Base-by-base conservation (phyloP, 1,140 invertebrate genomes). In the Musca vetustissima region DNA sequence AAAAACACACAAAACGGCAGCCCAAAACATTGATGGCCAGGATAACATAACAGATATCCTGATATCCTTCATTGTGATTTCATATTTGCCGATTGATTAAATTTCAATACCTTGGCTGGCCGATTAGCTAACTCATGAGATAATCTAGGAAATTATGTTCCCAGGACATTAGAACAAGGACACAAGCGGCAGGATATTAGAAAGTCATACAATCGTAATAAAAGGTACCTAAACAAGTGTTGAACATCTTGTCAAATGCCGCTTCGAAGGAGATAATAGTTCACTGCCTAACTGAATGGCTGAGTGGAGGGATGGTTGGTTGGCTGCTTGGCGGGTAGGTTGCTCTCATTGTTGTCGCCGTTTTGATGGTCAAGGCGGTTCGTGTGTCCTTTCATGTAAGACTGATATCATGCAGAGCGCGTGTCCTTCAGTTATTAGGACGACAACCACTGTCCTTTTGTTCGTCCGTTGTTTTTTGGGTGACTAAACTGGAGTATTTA, bases 341-440 rank as follows among this genome's bases (percentile, higher is more conserved):
- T 43, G 36, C 36, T 43, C 36, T 43, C 36, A 43, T 43, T 13
- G 36, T 43, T 43, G 36, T 43, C 36, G n/a, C n/a, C n/a, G 11
- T 43, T 43, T 43, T 4, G 11, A 43, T 4, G 36, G 7, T 13
- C 6, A 43, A n/a, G 36, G 36, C 36, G 36, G 36, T 43, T 6
- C 6, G 4, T 43, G 36, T 43, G 36, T 43, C 36, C 36, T 43
- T 43, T 43, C 21, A 17, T 43, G 28, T 61, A 17, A 59, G n/a
- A 61, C 57, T 61, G 28, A 43, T 61, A 61, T 61, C 57, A 28
- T 61, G 57, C 57, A 36, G 57, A 61, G 57, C 57, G 57, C 57
- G 57, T 61, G 57, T 61, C 57, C 57, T 61, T 61, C 36, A 43
- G 11, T 43, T 43, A 11, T 43, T 43, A 13, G 36, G 36, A n/a